Evolutionary conservation across 2,797 vertebrate species (phyloP).

Genomic region (Myiotriccus ornatus): DNA sequence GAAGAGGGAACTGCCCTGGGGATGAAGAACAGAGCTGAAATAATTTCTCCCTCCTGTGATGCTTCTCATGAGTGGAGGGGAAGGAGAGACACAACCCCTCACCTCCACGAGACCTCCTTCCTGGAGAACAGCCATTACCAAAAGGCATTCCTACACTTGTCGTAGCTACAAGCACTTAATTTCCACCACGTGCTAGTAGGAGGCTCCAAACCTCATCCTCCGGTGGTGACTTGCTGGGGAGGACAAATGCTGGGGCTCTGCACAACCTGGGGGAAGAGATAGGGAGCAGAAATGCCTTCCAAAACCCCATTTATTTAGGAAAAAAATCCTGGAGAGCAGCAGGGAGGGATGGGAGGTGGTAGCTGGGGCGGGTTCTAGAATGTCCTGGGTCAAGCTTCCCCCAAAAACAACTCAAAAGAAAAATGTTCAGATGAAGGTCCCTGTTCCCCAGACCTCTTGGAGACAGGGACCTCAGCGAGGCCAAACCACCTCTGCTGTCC

Average conservation of each 20-base stretch:
- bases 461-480: background rate
- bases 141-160: background rate
- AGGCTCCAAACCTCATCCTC: background rate
- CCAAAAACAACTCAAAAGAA: background rate
- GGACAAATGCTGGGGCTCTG: background rate
- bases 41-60: background rate
- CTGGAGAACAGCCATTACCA: background rate
- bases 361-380: background rate
- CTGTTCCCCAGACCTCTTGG: background rate
- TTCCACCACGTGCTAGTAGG: background rate
- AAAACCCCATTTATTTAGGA: background rate
- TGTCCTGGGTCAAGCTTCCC: background rate
- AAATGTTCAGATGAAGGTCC: background rate
- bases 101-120: background rate
- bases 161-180: background rate
- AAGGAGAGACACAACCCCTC: background rate
- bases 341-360: background rate
- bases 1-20: background rate
- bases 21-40: background rate
- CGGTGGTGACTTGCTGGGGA: background rate
- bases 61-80: background rate
- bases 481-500: background rate
- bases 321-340: background rate
- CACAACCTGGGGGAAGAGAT: background rate
- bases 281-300: background rate